These are phyloP conservation scores for Scaptodrosophila lebanonensis DNA, from an alignment of 1,140 invertebrate species.

Conservation along the genomic window DNA sequence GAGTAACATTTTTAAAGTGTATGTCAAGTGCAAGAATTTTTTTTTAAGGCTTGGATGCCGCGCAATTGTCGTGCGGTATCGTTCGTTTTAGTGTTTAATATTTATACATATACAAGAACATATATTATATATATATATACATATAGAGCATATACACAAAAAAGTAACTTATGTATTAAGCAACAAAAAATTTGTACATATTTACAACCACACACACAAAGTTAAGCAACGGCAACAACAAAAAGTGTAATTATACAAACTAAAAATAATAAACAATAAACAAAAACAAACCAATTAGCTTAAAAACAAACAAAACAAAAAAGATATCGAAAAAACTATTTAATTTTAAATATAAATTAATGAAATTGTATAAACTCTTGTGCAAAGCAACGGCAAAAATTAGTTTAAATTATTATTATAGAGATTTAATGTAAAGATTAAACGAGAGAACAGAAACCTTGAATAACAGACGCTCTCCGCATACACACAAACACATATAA, in stretches of 20 bases:
- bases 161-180: slow-evolving; percentile 47
- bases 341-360: slow-evolving; percentile 61
- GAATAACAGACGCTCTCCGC: slow-evolving; percentile 22
- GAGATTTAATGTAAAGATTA: slow-evolving; percentile 31
- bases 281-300: slow-evolving; percentile 11
- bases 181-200: slow-evolving; percentile 66
- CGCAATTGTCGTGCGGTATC: slow-evolving; percentile 48
- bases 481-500: slow-evolving; percentile 43
- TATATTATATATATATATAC: slow-evolving; percentile 56
- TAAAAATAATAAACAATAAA: slow-evolving; percentile 40
- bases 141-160: slow-evolving; percentile 49
- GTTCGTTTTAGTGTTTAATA: slow-evolving; percentile 67
- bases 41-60: slow-evolving; percentile 7
- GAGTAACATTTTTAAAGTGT: slow-evolving; percentile 42
- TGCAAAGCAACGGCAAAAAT: slow-evolving; percentile 52
- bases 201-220: slow-evolving; percentile 62
- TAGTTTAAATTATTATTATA: slow-evolving; percentile 69
- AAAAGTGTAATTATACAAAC: slow-evolving; percentile 60
- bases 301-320: slow-evolving; percentile 29
- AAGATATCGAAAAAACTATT: slow-evolving; percentile 48
- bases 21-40: slow-evolving; percentile 46
- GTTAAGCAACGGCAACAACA: slow-evolving; percentile 43
- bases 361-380: slow-evolving; percentile 73
- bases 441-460: slow-evolving; percentile 23
- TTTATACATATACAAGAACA: slow-evolving; percentile 65